Percentiles rank a stretch among this genome's conserved stretches.
Evolutionary conservation across 2,888 invertebrate genomes (phyloP).

Genomic region (Pegoplata infirma): DNA sequence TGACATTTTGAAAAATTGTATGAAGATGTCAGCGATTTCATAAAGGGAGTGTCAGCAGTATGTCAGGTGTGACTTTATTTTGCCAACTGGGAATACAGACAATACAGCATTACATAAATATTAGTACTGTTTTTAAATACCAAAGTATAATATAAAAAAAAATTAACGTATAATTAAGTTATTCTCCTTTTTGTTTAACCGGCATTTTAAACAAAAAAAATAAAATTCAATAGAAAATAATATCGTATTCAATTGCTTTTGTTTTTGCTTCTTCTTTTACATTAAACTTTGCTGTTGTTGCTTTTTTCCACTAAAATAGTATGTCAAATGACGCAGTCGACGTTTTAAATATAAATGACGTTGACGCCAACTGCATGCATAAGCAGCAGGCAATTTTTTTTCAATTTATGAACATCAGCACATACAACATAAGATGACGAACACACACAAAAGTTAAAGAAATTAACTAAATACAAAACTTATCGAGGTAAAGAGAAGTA

Average conservation of each 20-base stretch:
- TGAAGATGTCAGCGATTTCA: no score
- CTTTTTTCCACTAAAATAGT: constrained; percentile 13
- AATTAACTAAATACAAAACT: constrained; percentile 20
- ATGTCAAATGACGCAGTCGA: constrained; percentile 33
- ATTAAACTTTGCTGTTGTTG: constrained; percentile 13
- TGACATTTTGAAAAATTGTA: no score
- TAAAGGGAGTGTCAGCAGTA: no score
- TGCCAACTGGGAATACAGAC: no score
- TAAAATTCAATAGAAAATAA: not conserved
- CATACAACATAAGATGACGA: constrained; percentile 37
- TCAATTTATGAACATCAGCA: no score
- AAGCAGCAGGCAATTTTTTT: not conserved
- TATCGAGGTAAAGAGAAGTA: constrained; percentile 7
- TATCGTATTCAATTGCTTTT: constrained; percentile 17
- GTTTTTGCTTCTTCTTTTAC: constrained; percentile 25
- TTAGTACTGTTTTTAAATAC: not conserved
- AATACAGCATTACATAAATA: not conserved
- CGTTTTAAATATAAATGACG: not conserved
- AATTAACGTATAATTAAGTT: constrained; percentile 13
- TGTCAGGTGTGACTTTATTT: no score
- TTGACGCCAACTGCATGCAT: no score
- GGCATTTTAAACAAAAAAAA: constrained; percentile 23
- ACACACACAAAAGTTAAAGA: constrained; percentile 20
- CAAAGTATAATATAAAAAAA: not conserved
- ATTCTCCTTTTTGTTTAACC: constrained; percentile 22